phyloP scores from a whole-genome alignment of 2,113 vertebrate species.

The Pseudorasbora parva region DNA sequence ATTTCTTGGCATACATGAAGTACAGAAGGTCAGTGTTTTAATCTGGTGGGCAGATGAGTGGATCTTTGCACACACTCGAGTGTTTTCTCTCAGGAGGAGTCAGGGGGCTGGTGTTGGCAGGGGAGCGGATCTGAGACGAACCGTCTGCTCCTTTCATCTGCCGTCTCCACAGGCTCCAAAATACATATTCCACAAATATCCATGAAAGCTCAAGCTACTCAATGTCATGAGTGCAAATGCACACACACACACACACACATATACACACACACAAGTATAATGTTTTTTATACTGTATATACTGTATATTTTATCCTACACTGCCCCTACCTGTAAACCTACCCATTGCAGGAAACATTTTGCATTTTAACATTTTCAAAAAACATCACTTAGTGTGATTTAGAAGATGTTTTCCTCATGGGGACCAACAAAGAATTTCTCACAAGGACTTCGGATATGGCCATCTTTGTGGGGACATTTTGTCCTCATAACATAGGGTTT shows the following conservation, averaged over 20 bases:
- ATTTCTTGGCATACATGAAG: background rate
- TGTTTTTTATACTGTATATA: no score
- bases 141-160: conserved; percentile 56
- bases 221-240: background rate
- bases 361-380: no score
- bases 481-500: no score
- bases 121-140: conserved; percentile 36
- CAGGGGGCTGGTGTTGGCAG: conserved; percentile 1
- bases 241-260: background rate
- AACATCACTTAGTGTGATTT: no score
- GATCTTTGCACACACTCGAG: background rate
- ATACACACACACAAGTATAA: background rate
- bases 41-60: conserved; percentile 9
- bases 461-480: no score
- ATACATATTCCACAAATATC: conserved; percentile 10
- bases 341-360: no score
- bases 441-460: no score
- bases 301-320: no score
- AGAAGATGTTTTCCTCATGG: no score
- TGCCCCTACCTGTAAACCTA: no score
- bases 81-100: conserved; percentile 28
- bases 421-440: no score
- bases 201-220: background rate
- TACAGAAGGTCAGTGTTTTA: conserved; percentile 13
- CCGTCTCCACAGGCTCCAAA: conserved; percentile 43